Percentiles rank a stretch among this genome's conserved stretches.
phyloP scores from a whole-genome alignment of 2,797 vertebrate species.

The Aplochiton taeniatus region DNA sequence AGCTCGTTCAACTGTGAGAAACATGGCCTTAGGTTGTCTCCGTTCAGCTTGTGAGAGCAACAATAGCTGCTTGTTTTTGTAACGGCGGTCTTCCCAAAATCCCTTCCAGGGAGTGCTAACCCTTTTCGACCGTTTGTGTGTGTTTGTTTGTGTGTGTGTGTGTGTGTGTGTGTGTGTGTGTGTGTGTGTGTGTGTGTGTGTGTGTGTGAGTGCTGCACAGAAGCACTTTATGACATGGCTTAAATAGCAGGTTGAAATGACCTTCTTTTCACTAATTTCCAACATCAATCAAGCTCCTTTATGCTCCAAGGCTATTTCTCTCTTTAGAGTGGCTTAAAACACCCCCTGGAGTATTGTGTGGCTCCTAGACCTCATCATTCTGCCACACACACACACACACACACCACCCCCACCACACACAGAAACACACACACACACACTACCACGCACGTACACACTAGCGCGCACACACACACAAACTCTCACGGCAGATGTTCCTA shows the following conservation, averaged over 20 bases:
- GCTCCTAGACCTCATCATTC: neutral
- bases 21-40: slow-evolving; percentile 9
- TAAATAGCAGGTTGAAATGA: slow-evolving; percentile 38
- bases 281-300: slow-evolving; percentile 31
- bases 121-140: slow-evolving; percentile 8
- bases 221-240: slow-evolving; percentile 18
- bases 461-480: neutral
- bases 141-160: neutral
- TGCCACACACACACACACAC: neutral
- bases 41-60: slow-evolving; percentile 28
- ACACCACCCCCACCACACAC: neutral
- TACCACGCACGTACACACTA: too few species aligned
- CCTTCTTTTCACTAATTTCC: slow-evolving; percentile 43
- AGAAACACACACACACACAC: neutral
- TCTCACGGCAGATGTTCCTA: slow-evolving; percentile 1
- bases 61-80: slow-evolving; percentile 27
- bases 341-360: slow-evolving; percentile 36
- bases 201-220: slow-evolving; percentile 11
- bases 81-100: slow-evolving; percentile 15
- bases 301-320: slow-evolving; percentile 37
- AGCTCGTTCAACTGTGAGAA: slow-evolving; percentile 28
- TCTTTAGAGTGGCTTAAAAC: slow-evolving; percentile 45
- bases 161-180: slow-evolving; percentile 12
- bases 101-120: slow-evolving; percentile 2
- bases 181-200: slow-evolving; percentile 17